Conservation (phyloP, 23 tunicate genomes). For the Trididemnum clinides region DNA sequence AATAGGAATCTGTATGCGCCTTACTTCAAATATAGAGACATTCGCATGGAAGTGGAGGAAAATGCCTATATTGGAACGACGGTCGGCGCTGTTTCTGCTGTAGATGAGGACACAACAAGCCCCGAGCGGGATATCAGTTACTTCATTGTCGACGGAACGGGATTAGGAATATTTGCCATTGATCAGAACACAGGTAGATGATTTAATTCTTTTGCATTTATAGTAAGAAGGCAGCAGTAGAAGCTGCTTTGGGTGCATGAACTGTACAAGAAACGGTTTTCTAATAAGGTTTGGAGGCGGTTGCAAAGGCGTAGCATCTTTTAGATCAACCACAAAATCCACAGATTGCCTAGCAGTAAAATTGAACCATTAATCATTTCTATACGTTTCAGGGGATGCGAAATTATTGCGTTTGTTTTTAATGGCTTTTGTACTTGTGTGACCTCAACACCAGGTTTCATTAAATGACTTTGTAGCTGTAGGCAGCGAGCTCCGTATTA, state of each 20-base stretch:
- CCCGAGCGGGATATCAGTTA: constrained; percentile 39
- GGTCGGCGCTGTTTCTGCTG: constrained; percentile 47
- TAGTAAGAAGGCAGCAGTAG: too few species aligned
- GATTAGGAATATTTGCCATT: constrained; percentile 52
- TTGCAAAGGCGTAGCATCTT: too few species aligned
- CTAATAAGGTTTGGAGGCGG: too few species aligned
- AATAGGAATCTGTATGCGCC: constrained; percentile 78
- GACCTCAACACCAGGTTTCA: neutral
- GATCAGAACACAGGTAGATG: constrained; percentile 50
- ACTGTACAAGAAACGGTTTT: too few species aligned
- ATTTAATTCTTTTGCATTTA: too few species aligned
- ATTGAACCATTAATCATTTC: too few species aligned
- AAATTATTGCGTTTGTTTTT: neutral
- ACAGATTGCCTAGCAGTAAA: too few species aligned
- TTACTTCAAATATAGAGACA: constrained; percentile 15
- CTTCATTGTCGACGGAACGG: constrained; percentile 53
- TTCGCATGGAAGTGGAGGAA: constrained; percentile 39
- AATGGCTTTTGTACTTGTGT: neutral
- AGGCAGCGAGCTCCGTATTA: neutral
- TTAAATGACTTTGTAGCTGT: neutral
- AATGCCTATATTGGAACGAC: constrained; percentile 33
- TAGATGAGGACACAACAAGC: constrained; percentile 55
- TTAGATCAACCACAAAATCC: too few species aligned
- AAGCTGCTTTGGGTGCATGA: too few species aligned
- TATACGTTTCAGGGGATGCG: neutral